phyloP scores from a whole-genome alignment of 2,797 vertebrate species.

The Echeneis naucrates region DNA sequence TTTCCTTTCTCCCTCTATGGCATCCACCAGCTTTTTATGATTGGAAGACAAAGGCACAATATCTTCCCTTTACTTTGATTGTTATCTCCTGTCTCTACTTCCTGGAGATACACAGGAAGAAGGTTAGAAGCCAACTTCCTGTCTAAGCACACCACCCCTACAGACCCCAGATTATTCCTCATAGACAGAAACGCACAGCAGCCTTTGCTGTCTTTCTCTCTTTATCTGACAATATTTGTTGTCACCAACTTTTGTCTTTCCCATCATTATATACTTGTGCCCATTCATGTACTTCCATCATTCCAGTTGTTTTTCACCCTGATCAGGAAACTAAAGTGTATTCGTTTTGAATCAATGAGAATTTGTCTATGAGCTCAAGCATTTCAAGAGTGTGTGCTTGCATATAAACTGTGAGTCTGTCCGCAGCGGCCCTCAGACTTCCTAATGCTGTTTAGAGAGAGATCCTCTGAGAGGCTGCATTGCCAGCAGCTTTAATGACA shows the following conservation, averaged over 20 bases:
- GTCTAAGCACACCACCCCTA: conserved; percentile 54
- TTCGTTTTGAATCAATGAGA: conserved; percentile 26
- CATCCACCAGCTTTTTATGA: neutral
- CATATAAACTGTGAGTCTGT: conserved; percentile 1
- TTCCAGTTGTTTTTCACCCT: neutral
- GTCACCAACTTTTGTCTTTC: neutral
- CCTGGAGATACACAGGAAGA: conserved; percentile 63
- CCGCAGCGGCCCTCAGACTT: conserved; percentile 4
- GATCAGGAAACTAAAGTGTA: conserved; percentile 11
- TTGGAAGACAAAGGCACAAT: neutral
- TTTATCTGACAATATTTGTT: neutral
- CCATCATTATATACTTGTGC: neutral
- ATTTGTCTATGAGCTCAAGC: neutral
- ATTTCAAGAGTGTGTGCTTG: conserved; percentile 7
- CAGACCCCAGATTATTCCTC: conserved; percentile 22
- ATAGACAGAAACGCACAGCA: conserved; percentile 5
- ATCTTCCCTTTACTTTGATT: conserved; percentile 34
- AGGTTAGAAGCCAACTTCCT: conserved; percentile 59
- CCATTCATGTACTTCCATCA: neutral
- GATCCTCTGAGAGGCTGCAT: conserved; percentile 24
- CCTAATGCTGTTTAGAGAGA: conserved; percentile 41
- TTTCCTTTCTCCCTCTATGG: neutral
- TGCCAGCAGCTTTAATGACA: conserved; percentile 42
- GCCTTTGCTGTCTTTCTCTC: neutral
- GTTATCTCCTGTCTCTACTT: conserved; percentile 47